Base-by-base conservation (phyloP, 2,113 vertebrate species). In the Planiliza haematocheilus region DNA sequence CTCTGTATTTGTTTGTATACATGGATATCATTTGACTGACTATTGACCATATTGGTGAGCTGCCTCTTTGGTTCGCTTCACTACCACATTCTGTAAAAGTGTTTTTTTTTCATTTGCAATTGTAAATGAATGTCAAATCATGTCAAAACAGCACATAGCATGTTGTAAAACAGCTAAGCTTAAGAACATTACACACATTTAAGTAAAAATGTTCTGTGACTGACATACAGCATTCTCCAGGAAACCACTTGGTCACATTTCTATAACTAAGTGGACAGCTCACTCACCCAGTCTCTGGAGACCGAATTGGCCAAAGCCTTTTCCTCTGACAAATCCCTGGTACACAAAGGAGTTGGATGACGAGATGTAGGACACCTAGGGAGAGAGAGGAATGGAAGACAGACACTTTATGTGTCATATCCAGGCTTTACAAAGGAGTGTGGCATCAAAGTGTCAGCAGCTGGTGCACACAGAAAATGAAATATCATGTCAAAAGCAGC, bases 231-330 rank as follows among this genome's bases (percentile, higher is more conserved):
- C 18, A 8, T 43, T 38, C 4, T 43, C 16, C 7, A 43, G 18
- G 59, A 50, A 45, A 42, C 10, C 7, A 16, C 20, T 45, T 8
- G 43, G 43, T 74, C 45, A 55, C n/a, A 24, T 61, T 65, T 72
- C 24, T 62, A 51, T 65, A 60, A 61, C 68, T 10, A 16, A 74
- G 38, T 49, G 65, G 74, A 43, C 64, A 64, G 55, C 58, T 82
- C 72, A 85, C 89, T 95, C 94, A 98, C 98, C 97, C 2, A 99
- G 90, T 87, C 97, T 96, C 90, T 99, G 98, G 65, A 99, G 96
- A 88, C 97, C 97, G 64, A 99, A 99, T 84, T 99, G 97, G 62
- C 98, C 97, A 7, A 99, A 99, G 86, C 96, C 97, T 92, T 97
- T 98, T 85, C 97, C 97, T 77, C 95, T 94, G 70, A 99, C 96